Evolutionary conservation across 1,140 invertebrate genomes (phyloP), one percentile per base, ranked within the genome.

Genomic region (Myzus persicae): DNA sequence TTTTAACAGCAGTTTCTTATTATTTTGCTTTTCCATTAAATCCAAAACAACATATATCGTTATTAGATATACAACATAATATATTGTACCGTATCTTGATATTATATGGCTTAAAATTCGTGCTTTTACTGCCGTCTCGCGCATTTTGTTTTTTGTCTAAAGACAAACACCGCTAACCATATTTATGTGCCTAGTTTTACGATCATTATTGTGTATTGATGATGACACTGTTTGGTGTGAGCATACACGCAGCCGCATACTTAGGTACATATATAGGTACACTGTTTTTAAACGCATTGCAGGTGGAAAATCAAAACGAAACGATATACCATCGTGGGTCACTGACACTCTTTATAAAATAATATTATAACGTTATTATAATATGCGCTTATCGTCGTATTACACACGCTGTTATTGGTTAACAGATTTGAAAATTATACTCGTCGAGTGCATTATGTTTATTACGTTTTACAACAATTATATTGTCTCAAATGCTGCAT

Each of bases 71-170:
- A n/a, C 3, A 51, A 14, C 36, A 89, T 51, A 90, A 26, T 20
- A 89, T 85, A 89, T 31, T 85, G n/a, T 44, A 44, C 26, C 1
- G 81, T 40, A 11, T 85, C 82, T 7, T 24, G 6, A 24, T 24
- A 4, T 40, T 38, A 54, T 38, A 89, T 54, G 36, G 24, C 18
- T 2, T n/a, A n/a, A 9, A 26, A 26, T 51, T 51, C 11, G 22
- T 36, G 48, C 54, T 89, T 89, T 89, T 89, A 89, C 46, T 89
- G 24, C 87, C 87, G 46, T 54, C 87, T 38, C 46, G 38, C 36
- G 36, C 1, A 89, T 22, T 89, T n/a, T 48, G 36, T 88, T 88
- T 51, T 89, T 89, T 51, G 1, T 20, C 24, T 54, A 24, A 38
- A 87, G 22, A 84, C 82, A 84, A 84, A 84, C 82, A 84, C 48